These are phyloP conservation scores for Acleris holmiana DNA, from an alignment of 2,888 invertebrate species.

Conservation along the genomic window DNA sequence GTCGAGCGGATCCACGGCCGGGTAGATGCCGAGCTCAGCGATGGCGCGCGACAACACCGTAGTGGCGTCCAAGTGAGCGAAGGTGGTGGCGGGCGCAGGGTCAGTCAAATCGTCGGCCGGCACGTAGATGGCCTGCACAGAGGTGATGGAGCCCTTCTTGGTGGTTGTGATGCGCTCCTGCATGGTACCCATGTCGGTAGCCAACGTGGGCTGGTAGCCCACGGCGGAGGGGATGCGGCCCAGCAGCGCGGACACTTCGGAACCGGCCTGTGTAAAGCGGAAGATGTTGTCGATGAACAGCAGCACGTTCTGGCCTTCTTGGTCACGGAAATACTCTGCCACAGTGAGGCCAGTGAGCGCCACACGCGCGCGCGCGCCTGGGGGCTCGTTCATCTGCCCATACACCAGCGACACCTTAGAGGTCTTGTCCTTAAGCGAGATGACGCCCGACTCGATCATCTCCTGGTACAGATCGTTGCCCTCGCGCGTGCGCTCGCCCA, in stretches of 20 bases:
- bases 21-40: constrained; percentile 96
- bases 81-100: constrained; percentile 97
- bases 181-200: constrained; percentile 99
- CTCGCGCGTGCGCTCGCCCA: constrained; percentile 98
- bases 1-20: constrained; percentile 97
- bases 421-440: constrained; percentile 93
- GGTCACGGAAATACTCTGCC: constrained; percentile 97
- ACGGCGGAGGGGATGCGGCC: constrained; percentile 98
- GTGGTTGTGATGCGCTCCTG: constrained; percentile 98
- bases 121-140: constrained; percentile 95
- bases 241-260: constrained; percentile 94
- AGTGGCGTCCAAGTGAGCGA: constrained; percentile 98
- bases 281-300: constrained; percentile 99
- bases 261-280: constrained; percentile 96
- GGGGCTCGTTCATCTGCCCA: constrained; percentile 99
- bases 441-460: constrained; percentile 98
- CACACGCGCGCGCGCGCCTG: constrained; percentile 97
- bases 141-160: constrained; percentile 94
- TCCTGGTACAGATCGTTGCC: constrained; percentile 98
- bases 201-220: constrained; percentile 98
- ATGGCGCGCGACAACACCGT: constrained; percentile 97
- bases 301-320: constrained; percentile 97
- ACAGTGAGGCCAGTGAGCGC: constrained; percentile 96
- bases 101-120: constrained; percentile 98
- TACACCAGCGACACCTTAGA: constrained; percentile 97